These are phyloP conservation scores for Prosapia bicincta DNA, from an alignment of 2,888 invertebrate species.

Conservation along the genomic window DNA sequence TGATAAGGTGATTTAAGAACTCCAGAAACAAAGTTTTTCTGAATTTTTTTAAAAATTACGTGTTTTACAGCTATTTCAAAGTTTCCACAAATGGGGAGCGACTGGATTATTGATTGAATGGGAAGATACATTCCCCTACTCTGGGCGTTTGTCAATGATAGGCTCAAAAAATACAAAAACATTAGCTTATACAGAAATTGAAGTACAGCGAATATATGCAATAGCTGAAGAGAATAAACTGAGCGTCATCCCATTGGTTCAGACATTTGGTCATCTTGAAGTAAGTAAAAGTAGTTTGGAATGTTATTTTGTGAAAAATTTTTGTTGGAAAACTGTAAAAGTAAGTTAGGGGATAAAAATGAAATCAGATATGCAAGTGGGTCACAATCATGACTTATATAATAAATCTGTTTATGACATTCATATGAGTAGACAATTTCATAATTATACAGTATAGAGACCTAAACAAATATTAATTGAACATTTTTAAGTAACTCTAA, in stretches of 20 bases:
- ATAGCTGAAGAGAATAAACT: slow-evolving; percentile 63
- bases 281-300: slow-evolving; percentile 38
- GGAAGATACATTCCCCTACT: slow-evolving; percentile 88
- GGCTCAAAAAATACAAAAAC: slow-evolving; percentile 48
- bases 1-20: no score
- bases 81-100: slow-evolving; percentile 64
- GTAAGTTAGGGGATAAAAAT: no score
- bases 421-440: no score
- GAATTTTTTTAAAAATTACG: no score
- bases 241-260: slow-evolving; percentile 71
- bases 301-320: background rate
- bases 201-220: slow-evolving; percentile 62
- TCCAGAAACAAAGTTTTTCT: no score
- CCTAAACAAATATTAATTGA: no score
- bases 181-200: slow-evolving; percentile 61
- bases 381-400: no score
- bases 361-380: no score
- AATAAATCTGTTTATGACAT: no score
- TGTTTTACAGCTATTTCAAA: slow-evolving; percentile 55
- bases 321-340: no score
- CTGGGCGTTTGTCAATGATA: slow-evolving; percentile 47
- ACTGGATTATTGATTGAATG: slow-evolving; percentile 82
- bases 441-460: no score
- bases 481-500: no score
- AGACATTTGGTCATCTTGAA: slow-evolving; percentile 85